A percentile compares a stretch with the other conserved stretches of the same genome.
phyloP scores from a whole-genome alignment of 2,888 invertebrate genomes.

The Thecophora atra region DNA sequence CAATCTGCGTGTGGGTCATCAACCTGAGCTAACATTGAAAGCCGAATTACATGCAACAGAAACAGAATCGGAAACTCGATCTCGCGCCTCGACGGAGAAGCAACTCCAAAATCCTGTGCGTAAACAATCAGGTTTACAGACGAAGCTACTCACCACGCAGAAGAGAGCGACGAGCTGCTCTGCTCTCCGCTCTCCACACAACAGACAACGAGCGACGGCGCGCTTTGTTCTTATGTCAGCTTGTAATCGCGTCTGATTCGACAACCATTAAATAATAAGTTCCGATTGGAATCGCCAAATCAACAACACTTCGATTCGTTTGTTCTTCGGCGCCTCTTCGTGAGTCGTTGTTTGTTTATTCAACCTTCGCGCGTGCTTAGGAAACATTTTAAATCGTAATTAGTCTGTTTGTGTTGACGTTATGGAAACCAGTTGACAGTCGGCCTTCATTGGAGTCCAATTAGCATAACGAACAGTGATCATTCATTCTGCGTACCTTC shows the following conservation, averaged over 20 bases:
- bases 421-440: conserved; percentile 2
- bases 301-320: not conserved
- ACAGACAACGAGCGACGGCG: not conserved
- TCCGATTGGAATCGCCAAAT: not conserved
- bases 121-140: conserved; percentile 11
- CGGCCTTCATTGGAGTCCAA: not conserved
- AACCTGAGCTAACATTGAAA: conserved; percentile 31
- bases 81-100: too few relatives aligned
- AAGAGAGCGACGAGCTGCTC: not conserved
- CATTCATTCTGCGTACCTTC: too few relatives aligned
- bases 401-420: not conserved
- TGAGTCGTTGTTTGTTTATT: not conserved
- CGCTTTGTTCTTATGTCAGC: not conserved
- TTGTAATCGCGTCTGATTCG: not conserved
- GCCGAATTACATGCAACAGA: conserved; percentile 2
- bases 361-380: not conserved
- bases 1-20: conserved; percentile 8
- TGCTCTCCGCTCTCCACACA: not conserved
- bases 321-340: too few relatives aligned
- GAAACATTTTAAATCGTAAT: not conserved
- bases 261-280: not conserved
- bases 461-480: not conserved
- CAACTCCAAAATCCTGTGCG: not conserved
- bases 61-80: too few relatives aligned
- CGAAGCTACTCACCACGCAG: not conserved